These are phyloP conservation scores for Biston stratarius DNA, from an alignment of 2,888 invertebrate species.

Conservation along the genomic window DNA sequence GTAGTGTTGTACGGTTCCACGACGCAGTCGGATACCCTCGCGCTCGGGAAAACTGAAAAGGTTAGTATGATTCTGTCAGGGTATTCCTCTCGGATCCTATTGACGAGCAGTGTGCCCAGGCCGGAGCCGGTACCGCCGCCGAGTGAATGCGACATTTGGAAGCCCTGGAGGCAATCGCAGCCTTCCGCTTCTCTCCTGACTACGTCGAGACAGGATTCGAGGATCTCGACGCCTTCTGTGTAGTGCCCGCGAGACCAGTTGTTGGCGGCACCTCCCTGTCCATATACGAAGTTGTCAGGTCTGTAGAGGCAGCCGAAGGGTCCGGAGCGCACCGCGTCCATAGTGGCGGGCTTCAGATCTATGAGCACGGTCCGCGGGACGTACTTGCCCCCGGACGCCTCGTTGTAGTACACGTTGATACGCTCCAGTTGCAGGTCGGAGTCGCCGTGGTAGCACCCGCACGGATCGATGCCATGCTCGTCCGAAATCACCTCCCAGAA, in stretches of 20 bases:
- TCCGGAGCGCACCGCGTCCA: constrained; percentile 95
- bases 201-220: constrained; percentile 93
- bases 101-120: constrained; percentile 89
- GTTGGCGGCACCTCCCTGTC: constrained; percentile 79
- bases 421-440: constrained; percentile 91
- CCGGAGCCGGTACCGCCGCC: constrained; percentile 84
- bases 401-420: constrained; percentile 92
- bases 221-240: constrained; percentile 95
- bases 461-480: constrained; percentile 91
- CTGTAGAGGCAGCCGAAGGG: constrained; percentile 94
- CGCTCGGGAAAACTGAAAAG: constrained; percentile 93
- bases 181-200: constrained; percentile 94
- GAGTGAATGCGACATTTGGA: constrained; percentile 92
- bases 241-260: constrained; percentile 91
- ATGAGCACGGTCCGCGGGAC: constrained; percentile 77
- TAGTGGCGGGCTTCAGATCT: constrained; percentile 82
- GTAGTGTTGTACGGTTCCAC: constrained; percentile 94
- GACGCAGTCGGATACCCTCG: constrained; percentile 90
- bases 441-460: constrained; percentile 89
- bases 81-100: constrained; percentile 95
- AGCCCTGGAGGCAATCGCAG: constrained; percentile 96
- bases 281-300: constrained; percentile 96
- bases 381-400: constrained; percentile 85
- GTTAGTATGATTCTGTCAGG: constrained; percentile 95
- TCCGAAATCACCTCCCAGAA: constrained; percentile 93